These are phyloP conservation scores for Pentalonia nigronervosa DNA, from an alignment of 1,140 invertebrate species.

Conservation along the genomic window DNA sequence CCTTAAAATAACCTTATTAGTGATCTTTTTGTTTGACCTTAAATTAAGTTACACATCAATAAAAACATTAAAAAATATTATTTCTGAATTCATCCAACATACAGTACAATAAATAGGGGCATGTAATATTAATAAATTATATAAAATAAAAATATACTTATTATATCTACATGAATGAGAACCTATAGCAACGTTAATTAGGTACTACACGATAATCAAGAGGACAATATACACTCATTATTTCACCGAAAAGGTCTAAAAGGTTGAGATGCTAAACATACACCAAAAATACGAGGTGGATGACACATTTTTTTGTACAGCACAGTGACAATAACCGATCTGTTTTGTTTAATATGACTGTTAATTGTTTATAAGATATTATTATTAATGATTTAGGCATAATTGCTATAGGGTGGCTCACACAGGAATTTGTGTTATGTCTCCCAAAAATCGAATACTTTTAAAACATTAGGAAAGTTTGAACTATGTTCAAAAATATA, in stretches of 20 bases:
- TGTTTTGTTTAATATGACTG: too few relatives aligned
- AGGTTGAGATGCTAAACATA: not conserved
- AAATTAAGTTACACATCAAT: not conserved
- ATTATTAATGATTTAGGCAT: too few relatives aligned
- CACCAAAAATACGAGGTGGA: not conserved
- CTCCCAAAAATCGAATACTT: too few relatives aligned
- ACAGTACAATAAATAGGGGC: slow-evolving; percentile 9
- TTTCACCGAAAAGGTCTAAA: not conserved
- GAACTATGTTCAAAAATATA: too few relatives aligned
- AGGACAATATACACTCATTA: not conserved
- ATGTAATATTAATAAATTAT: not conserved
- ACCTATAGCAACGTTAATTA: not conserved
- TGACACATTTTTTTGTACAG: not conserved
- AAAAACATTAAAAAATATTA: not conserved
- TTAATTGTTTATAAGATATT: not conserved
- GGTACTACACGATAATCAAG: not conserved
- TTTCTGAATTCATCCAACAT: not conserved
- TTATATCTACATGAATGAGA: not conserved
- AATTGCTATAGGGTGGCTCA: too few relatives aligned
- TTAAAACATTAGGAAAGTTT: too few relatives aligned
- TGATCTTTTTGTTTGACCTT: too few relatives aligned
- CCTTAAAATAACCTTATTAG: too few relatives aligned
- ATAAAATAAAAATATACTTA: not conserved
- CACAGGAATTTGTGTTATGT: too few relatives aligned
- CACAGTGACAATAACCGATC: not conserved